These are phyloP conservation scores for Dryocosmus kuriphilus DNA, from an alignment of 2,888 invertebrate species.

Conservation along the genomic window DNA sequence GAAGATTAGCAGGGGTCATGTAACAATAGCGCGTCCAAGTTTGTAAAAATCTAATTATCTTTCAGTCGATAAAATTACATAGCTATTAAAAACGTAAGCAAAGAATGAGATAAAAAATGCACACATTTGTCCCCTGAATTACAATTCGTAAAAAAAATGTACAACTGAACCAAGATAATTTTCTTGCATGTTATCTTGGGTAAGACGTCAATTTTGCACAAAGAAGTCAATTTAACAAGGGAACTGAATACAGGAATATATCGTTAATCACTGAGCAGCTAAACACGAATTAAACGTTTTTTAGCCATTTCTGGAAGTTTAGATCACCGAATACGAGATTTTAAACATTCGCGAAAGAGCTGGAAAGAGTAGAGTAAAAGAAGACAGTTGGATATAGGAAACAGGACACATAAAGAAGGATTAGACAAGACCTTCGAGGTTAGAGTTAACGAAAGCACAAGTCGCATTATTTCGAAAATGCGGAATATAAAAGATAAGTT, in stretches of 20 bases:
- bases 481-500: background rate
- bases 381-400: background rate
- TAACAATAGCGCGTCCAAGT: conserved; percentile 58
- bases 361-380: background rate
- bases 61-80: conserved; percentile 6
- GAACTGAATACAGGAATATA: background rate
- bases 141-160: background rate
- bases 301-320: conserved; percentile 1
- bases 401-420: conserved; percentile 1
- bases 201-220: background rate
- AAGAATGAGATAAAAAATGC: conserved; percentile 20
- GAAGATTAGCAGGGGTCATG: conserved; percentile 35
- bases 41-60: conserved; percentile 27
- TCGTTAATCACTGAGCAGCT: conserved; percentile 16
- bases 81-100: conserved; percentile 23
- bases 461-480: conserved; percentile 71
- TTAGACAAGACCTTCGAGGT: conserved; percentile 51
- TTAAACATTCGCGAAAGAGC: background rate
- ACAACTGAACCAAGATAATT: background rate
- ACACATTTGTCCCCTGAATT: background rate
- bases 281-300: background rate
- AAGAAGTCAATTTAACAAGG: background rate
- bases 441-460: conserved; percentile 73
- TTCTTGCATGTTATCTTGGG: background rate
- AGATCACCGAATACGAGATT: background rate